A percentile compares a stretch with the other conserved stretches of the same genome.
These are phyloP conservation scores for Drosophila prolongata DNA, from an alignment of 2,888 invertebrate species.

Conservation along the genomic window DNA sequence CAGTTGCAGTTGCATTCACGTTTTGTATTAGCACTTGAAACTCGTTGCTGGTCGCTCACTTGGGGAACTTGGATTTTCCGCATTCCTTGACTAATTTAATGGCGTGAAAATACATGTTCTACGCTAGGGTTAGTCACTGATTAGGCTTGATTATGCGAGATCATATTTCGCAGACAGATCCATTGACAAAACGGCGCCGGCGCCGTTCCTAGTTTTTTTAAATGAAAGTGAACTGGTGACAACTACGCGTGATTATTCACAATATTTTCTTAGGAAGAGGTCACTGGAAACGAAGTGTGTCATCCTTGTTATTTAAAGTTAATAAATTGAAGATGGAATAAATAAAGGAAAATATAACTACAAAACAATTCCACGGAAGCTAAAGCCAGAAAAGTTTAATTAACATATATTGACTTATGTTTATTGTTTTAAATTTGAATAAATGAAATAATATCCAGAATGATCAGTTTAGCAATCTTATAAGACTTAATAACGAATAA, in stretches of 20 bases:
- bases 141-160: slow-evolving; percentile 67
- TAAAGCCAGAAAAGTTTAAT: no score
- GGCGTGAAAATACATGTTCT: slow-evolving; percentile 75
- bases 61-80: slow-evolving; percentile 72
- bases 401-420: no score
- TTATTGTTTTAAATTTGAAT: no score
- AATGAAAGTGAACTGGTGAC: slow-evolving; percentile 37
- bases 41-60: slow-evolving; percentile 54
- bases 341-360: no score
- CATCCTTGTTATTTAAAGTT: background rate
- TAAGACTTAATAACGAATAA: no score
- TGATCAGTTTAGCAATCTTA: no score
- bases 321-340: background rate
- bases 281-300: background rate
- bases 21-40: slow-evolving; percentile 50
- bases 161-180: slow-evolving; percentile 51
- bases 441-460: no score
- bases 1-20: slow-evolving; percentile 46
- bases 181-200: slow-evolving; percentile 59
- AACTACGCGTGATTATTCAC: background rate
- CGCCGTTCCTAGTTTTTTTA: slow-evolving; percentile 55
- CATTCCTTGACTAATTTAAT: slow-evolving; percentile 79
- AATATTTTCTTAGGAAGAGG: background rate
- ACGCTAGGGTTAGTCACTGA: slow-evolving; percentile 47
- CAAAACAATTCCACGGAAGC: no score